Evolutionary conservation across 2,113 vertebrate species (phyloP), one percentile per base, ranked within the genome.

Genomic region (Serilophus lunatus): DNA sequence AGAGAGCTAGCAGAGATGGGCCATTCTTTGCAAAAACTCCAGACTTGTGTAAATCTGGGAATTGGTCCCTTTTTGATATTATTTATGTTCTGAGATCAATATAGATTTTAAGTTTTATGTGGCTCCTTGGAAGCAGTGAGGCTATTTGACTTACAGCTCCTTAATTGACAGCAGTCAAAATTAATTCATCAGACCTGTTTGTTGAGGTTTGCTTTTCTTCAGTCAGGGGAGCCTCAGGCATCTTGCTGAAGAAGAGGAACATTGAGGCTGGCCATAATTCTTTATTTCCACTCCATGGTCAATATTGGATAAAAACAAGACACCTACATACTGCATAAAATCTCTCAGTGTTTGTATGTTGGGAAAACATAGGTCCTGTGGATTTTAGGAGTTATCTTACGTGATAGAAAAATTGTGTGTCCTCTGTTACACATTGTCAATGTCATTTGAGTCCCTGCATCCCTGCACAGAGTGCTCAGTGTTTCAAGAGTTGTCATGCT

Each of bases 391-490:
- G 49, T 72, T 72, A 14, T 36, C 26, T 45, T 49, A 61, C 15
- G 5, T 78, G 45, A 51, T 20, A 76, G 61, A 82, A 88, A 69
- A 75, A 61, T 14, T 51, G 7, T 35, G 17, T 57, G 84, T 71
- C 94, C 91, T 95, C 77, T 79, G 31, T 69, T 89, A 47, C 12
- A 18, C 0, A 0, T 31, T 72, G 28, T 61, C 86, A 92, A 84
- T 96, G 81, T 95, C 72, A 79, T 91, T 82, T 87, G 84, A 93
- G 23, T 96, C 77, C 72, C 86, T 87, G 59, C 29, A 70, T 95
- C 96, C 92, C 86, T 80, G 78, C 61, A 89, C 93, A 45, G 91
- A 69, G 78, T 54, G 57, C 38, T 87, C 1, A 3, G 53, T 61
- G 80, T 86, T 95, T 79, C 81, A 84, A 18, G 92, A 83, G 88